phyloP scores from a whole-genome alignment of 2,113 vertebrate species.

The Entosphenus tridentatus region DNA sequence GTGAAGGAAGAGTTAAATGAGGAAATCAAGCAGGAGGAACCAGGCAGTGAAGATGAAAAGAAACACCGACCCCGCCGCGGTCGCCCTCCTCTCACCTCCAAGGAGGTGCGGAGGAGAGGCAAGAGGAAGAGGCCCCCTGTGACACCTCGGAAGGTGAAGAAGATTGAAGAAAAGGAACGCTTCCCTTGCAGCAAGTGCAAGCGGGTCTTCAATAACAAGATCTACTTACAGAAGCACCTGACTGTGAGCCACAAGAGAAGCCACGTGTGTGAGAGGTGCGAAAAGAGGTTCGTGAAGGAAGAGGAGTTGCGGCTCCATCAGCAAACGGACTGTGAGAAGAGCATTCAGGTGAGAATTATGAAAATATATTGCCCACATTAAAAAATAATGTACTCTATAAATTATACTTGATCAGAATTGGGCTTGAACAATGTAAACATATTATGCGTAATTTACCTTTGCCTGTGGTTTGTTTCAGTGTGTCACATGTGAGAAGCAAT shows the following conservation, averaged over 20 bases:
- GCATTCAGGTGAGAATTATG: slow-evolving; percentile 59
- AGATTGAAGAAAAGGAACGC: slow-evolving; percentile 65
- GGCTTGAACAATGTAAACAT: background rate
- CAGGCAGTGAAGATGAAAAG: slow-evolving; percentile 13
- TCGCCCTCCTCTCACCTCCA: background rate
- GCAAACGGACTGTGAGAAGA: slow-evolving; percentile 98
- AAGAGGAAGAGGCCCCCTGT: slow-evolving; percentile 12
- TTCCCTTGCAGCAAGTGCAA: slow-evolving; percentile 93
- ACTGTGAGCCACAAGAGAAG: slow-evolving; percentile 91
- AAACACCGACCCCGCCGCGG: slow-evolving; percentile 14
- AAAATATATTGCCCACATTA: no score
- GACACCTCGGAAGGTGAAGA: slow-evolving; percentile 32
- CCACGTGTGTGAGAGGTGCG: slow-evolving; percentile 99
- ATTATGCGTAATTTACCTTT: slow-evolving; percentile 11
- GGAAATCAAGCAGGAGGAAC: slow-evolving; percentile 31
- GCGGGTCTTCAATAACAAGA: slow-evolving; percentile 90
- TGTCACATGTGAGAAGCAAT: slow-evolving; percentile 88
- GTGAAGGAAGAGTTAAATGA: slow-evolving; percentile 37
- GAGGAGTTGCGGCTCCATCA: slow-evolving; percentile 95
- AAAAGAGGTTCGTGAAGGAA: slow-evolving; percentile 95
- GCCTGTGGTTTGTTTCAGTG: slow-evolving; percentile 33
- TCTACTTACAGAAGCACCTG: slow-evolving; percentile 99
- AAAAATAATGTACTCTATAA: background rate
- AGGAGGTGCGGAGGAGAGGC: slow-evolving; percentile 9
- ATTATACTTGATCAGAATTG: background rate